Conservation (phyloP, 2,797 vertebrate genomes). For the Syndactyla subalaris region DNA sequence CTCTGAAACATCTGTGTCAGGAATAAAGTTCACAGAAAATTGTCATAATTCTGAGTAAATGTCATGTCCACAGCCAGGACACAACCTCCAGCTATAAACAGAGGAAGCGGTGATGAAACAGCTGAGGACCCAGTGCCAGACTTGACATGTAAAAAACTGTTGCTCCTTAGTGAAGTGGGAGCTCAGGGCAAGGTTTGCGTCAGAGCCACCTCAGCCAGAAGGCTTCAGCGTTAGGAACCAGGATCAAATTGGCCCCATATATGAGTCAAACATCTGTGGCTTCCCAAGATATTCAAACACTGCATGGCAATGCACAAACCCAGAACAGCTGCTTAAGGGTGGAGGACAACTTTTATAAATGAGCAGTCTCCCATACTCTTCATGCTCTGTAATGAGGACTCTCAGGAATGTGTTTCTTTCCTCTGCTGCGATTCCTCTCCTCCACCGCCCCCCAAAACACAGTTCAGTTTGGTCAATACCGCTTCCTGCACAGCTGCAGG, state of each 20-base stretch:
- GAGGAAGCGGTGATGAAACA: not conserved
- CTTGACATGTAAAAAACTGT: not conserved
- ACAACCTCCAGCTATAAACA: not conserved
- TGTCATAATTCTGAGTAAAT: not conserved
- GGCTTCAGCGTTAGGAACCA: not conserved
- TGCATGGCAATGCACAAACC: not conserved
- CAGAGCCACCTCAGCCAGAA: not conserved
- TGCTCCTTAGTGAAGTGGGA: not conserved
- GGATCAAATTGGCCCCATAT: not conserved
- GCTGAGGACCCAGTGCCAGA: not conserved
- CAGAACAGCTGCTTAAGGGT: slow-evolving; percentile 46
- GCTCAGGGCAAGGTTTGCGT: not conserved
- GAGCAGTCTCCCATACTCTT: not conserved
- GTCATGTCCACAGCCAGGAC: not conserved
- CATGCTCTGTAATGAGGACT: not conserved
- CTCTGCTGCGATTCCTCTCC: not conserved
- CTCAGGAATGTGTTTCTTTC: not conserved
- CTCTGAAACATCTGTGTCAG: not conserved
- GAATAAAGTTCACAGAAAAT: not conserved
- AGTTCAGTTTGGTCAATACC: not conserved
- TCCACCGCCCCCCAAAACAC: not conserved
- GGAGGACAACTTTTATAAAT: not conserved
- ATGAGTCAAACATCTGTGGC: slow-evolving; percentile 31
- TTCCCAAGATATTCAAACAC: not conserved
- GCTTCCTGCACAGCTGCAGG: not conserved